A percentile compares a stretch with the other conserved stretches of the same genome.
Conservation (phyloP, 2,888 invertebrate genomes). For the Standfussiana lucernea region DNA sequence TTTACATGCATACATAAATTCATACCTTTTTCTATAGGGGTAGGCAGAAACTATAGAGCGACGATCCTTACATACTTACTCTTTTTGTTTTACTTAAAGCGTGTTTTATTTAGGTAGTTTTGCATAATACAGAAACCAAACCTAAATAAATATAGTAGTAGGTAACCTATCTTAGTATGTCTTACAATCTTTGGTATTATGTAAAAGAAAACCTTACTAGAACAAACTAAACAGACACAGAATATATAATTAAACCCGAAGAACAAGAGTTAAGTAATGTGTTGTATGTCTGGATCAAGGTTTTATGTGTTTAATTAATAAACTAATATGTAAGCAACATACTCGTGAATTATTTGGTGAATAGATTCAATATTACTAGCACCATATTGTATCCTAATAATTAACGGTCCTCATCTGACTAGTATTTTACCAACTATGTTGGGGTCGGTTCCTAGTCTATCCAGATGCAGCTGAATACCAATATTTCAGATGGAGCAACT, state of each 20-base stretch:
- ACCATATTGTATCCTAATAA: not conserved
- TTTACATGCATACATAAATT: not conserved
- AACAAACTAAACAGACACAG: not conserved
- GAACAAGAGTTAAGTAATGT: conserved; percentile 7
- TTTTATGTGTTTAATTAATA: conserved; percentile 16
- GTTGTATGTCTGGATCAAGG: conserved; percentile 1
- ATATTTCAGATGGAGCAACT: not conserved
- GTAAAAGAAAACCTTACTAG: not conserved
- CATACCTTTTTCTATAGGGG: not conserved
- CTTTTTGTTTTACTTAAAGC: not conserved
- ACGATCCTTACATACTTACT: not conserved
- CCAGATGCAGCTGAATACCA: not conserved
- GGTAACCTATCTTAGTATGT: not conserved
- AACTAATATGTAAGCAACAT: not conserved
- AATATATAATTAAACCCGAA: not conserved
- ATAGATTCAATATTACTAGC: conserved; percentile 2
- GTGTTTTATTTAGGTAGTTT: not conserved
- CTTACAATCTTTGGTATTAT: not conserved
- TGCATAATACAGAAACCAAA: not conserved
- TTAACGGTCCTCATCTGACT: not conserved
- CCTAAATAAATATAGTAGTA: not conserved
- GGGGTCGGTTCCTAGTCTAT: not conserved
- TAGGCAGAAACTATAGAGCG: not conserved
- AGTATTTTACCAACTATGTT: not conserved
- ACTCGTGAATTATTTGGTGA: conserved; percentile 5